Evolutionary conservation across 1,140 invertebrate genomes (phyloP), one percentile per base, ranked within the genome.

Genomic region (Leptestheria dahalacensis): DNA sequence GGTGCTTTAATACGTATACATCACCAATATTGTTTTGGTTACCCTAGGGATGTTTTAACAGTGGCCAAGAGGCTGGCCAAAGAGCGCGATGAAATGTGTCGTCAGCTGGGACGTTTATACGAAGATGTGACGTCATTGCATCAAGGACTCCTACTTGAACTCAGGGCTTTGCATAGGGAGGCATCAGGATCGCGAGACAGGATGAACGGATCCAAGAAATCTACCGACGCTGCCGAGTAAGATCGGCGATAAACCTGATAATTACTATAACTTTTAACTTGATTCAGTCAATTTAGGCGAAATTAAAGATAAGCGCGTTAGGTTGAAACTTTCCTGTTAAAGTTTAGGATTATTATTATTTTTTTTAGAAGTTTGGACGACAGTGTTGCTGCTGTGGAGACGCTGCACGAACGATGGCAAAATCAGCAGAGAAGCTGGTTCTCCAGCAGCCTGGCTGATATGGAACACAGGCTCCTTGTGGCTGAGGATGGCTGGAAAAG

Each of bases 401-500:
- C 60, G n/a, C 56, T 69, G 24, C 66, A 67, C 56, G 63, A 63
- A 28, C 55, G 64, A 21, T 68, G 66, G 65, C 68, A 67, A 46
- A 64, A 59, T 23, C 63, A 61, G 29, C 65, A 68, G 50, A 64
- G 66, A 47, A 57, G 58, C 15, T 68, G 67, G 65, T 68, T 69
- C 52, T 66, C 66, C 3, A 60, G 64, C 3, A 61, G 56, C 4
- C 52, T 69, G 24, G 65, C 68, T 10, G 67, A 69, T 47, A 62
- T 65, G 59, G 65, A 69, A 49, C 66, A 68, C 53, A 59, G 63
- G 29, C 57, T 70, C 29, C 47, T 68, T 3, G 28, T 67, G 49
- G 68, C 67, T 23, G 68, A 70, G 55, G 67, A 69, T 49, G 61
- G 63, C 9, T 70, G 68, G 68, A 66, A 68, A 58, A 62, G 65